phyloP scores from a whole-genome alignment of 2,113 vertebrate species.

The Brachypodius melanocephalos region DNA sequence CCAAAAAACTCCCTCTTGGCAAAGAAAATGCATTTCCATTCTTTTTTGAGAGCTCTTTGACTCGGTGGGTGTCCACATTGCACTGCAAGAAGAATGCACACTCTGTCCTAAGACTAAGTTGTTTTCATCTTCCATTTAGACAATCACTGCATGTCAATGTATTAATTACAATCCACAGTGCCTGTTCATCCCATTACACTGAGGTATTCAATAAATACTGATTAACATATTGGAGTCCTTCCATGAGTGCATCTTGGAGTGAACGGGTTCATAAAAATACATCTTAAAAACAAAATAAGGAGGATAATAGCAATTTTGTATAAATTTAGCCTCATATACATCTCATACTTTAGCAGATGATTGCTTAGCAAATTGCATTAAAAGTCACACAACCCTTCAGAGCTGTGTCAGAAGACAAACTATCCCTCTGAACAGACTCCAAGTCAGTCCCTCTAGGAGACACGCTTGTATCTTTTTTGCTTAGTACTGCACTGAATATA shows the following conservation, averaged over 20 bases:
- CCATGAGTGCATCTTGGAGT: background rate
- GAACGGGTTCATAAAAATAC: background rate
- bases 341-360: background rate
- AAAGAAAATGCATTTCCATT: background rate
- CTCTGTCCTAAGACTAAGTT: background rate
- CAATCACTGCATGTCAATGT: background rate
- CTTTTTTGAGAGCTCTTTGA: background rate
- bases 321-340: background rate
- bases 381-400: background rate
- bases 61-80: background rate
- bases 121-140: constrained; percentile 18
- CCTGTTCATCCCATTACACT: background rate
- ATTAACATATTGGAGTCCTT: background rate
- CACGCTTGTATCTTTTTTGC: background rate
- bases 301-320: background rate
- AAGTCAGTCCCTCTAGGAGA: background rate
- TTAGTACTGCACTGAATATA: background rate
- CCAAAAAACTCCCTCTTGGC: background rate
- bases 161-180: constrained; percentile 2
- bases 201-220: constrained; percentile 36
- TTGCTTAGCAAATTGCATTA: background rate
- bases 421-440: background rate
- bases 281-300: background rate
- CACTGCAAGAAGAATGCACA: background rate
- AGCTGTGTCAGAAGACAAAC: background rate